phyloP scores from a whole-genome alignment of 2,113 vertebrate genomes.

The Sinocyclocheilus grahami region DNA sequence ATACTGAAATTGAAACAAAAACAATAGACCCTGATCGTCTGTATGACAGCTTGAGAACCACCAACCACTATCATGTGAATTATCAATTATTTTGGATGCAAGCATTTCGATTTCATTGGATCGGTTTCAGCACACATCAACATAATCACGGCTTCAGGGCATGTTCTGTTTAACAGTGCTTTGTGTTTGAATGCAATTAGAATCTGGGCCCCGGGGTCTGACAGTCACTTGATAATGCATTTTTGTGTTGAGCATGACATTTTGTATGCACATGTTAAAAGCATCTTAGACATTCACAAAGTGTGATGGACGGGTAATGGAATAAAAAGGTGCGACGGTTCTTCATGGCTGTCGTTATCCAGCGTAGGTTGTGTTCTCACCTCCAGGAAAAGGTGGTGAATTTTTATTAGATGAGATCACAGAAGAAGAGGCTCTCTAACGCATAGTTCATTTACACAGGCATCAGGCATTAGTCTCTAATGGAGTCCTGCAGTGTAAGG shows the following conservation, averaged over 20 bases:
- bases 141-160: neutral
- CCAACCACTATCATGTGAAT: neutral
- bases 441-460: constrained; percentile 24
- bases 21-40: neutral
- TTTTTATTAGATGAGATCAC: constrained; percentile 24
- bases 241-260: neutral
- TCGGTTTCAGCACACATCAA: neutral
- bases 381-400: constrained; percentile 4
- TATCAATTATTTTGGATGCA: neutral
- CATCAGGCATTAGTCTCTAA: constrained; percentile 18
- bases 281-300: constrained; percentile 12
- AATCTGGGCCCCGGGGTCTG: neutral
- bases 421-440: constrained; percentile 17
- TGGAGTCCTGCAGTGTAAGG: neutral
- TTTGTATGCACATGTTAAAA: constrained; percentile 28
- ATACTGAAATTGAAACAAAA: neutral
- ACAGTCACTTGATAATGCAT: constrained; percentile 24
- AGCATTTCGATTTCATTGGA: neutral
- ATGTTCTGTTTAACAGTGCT: constrained; percentile 12
- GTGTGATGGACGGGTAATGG: neutral
- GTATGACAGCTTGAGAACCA: neutral
- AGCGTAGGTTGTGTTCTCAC: constrained; percentile 36
- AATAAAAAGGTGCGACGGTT: constrained; percentile 10
- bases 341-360: constrained; percentile 10
- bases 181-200: neutral